These are phyloP conservation scores for Felis catus DNA, from an alignment of 2,113 vertebrate genomes.

Conservation along the genomic window F.catus_Fca126_mat1.0 CM031416.1:117484501-117485000, in stretches of 20 bases:
- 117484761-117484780: neutral
- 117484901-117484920: neutral
- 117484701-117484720: neutral
- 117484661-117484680: neutral
- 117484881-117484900: neutral
- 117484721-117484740: neutral
- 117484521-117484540: neutral
- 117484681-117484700: neutral
- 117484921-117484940: constrained; percentile 4
- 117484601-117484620: neutral
- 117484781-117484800: neutral
- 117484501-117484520: neutral
- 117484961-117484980: neutral
- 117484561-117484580: accelerated
- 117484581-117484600: neutral
- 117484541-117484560: neutral
- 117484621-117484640: neutral
- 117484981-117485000: constrained; percentile 36
- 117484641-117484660: neutral
- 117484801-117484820: neutral
- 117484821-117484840: neutral
- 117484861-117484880: neutral
- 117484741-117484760: neutral
- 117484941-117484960: neutral
- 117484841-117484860: neutral